These are phyloP conservation scores for Rhodeus uyekii DNA, from an alignment of 2,797 vertebrate species.

Conservation along the genomic window DNA sequence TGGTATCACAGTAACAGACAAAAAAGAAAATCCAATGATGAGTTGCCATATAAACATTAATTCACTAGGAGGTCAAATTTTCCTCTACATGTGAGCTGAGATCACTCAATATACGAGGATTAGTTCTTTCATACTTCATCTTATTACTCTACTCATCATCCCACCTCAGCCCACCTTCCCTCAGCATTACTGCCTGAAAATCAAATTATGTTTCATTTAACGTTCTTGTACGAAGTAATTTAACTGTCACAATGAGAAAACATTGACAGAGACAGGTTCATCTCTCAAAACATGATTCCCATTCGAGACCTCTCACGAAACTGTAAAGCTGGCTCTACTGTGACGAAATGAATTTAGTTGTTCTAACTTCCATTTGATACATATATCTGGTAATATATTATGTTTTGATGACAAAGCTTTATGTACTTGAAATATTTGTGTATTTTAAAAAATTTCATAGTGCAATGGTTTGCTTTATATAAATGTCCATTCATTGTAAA, in stretches of 20 bases:
- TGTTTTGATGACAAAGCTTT: not conserved
- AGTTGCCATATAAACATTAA: not conserved
- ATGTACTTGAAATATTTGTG: not conserved
- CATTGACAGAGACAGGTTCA: not conserved
- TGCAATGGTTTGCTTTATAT: not conserved
- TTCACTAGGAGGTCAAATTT: not conserved
- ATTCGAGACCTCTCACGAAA: not conserved
- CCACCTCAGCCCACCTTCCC: not conserved
- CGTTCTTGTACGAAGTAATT: not conserved
- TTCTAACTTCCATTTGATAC: not conserved
- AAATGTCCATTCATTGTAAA: not conserved
- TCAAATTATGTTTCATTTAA: constrained; percentile 22
- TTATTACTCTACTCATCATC: not conserved
- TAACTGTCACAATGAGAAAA: constrained; percentile 2
- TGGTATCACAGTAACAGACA: not conserved
- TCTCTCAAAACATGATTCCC: not conserved
- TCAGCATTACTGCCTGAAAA: constrained; percentile 1
- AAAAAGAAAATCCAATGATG: not conserved
- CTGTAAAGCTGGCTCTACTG: not conserved
- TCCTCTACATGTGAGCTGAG: not conserved
- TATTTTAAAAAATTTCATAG: too few relatives aligned
- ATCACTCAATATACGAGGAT: constrained; percentile 1
- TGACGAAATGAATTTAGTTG: not conserved
- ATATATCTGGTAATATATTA: not conserved
- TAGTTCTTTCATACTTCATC: not conserved